Evolutionary conservation across 2,888 invertebrate genomes (phyloP).

Genomic region (Acrobasis suavella): DNA sequence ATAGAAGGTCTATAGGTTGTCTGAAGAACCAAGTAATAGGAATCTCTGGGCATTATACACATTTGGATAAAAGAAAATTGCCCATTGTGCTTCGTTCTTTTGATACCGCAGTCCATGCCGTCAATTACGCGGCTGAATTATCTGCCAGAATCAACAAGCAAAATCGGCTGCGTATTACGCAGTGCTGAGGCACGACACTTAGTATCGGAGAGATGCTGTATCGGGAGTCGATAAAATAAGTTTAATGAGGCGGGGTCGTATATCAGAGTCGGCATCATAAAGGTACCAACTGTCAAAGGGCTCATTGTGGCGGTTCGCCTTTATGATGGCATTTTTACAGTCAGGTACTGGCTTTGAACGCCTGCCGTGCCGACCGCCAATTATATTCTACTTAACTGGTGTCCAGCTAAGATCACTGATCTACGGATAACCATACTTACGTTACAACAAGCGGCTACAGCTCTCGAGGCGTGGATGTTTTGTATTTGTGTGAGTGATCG

Average conservation of each 20-base stretch:
- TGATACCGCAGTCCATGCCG: too few relatives aligned
- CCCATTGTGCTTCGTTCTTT: too few relatives aligned
- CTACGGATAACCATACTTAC: slow-evolving; percentile 35
- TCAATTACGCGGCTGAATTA: too few relatives aligned
- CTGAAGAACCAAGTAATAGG: too few relatives aligned
- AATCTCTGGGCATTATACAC: too few relatives aligned
- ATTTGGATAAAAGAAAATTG: too few relatives aligned
- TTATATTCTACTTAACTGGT: slow-evolving; percentile 79
- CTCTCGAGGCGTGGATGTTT: too few relatives aligned
- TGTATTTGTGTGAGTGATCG: too few relatives aligned
- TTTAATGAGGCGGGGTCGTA: slow-evolving; percentile 73
- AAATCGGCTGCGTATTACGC: too few relatives aligned
- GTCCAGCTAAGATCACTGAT: slow-evolving; percentile 46
- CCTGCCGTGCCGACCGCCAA: slow-evolving; percentile 73
- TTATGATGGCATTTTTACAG: slow-evolving; percentile 81
- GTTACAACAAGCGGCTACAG: slow-evolving; percentile 3
- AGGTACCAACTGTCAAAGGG: slow-evolving; percentile 80
- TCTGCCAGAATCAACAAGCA: too few relatives aligned
- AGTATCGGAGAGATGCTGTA: slow-evolving; percentile 68
- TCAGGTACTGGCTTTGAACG: slow-evolving; percentile 77
- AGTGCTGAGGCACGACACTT: slow-evolving; percentile 33
- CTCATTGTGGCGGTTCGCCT: slow-evolving; percentile 75
- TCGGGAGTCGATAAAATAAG: slow-evolving; percentile 77
- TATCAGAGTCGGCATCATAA: slow-evolving; percentile 79
- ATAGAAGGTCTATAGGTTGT: too few relatives aligned